Evolutionary conservation across 2,113 vertebrate species (phyloP).

Genomic region (Quiscalus mexicanus): DNA sequence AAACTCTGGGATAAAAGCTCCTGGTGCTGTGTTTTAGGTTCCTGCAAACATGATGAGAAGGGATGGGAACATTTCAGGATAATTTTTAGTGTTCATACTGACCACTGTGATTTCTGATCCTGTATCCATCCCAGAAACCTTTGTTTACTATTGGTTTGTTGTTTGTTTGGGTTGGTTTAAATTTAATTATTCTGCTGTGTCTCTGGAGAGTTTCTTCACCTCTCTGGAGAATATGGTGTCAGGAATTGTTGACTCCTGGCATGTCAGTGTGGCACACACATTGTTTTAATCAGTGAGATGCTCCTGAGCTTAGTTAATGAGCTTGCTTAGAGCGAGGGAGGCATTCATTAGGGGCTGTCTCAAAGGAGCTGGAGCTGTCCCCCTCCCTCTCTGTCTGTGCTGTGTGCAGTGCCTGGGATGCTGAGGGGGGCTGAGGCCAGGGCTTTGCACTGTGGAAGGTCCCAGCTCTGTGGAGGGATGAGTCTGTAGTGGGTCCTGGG

Average conservation of each 20-base stretch:
- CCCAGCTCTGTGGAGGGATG: not conserved
- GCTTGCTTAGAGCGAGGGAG: not conserved
- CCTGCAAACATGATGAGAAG: not conserved
- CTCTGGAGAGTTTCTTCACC: not conserved
- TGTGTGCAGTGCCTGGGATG: not conserved
- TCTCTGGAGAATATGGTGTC: not conserved
- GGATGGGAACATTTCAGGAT: not conserved
- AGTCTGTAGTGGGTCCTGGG: not conserved
- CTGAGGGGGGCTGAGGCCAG: not conserved
- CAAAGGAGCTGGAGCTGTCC: not conserved
- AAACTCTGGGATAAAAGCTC: not conserved
- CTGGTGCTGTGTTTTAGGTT: not conserved
- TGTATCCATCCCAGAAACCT: not conserved
- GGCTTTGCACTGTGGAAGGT: not conserved
- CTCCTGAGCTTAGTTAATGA: not conserved
- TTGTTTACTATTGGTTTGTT: not conserved
- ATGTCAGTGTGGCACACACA: rapidly evolving
- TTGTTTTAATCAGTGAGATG: not conserved
- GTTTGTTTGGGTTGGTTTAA: not conserved
- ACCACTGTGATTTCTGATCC: rapidly evolving
- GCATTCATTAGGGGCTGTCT: not conserved
- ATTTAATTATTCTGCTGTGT: not conserved
- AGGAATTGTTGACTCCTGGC: not conserved
- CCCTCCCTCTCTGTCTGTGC: not conserved
- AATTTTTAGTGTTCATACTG: not conserved